Evolutionary conservation across 2,113 vertebrate species (phyloP).

Genomic region (Bettongia penicillata): DNA sequence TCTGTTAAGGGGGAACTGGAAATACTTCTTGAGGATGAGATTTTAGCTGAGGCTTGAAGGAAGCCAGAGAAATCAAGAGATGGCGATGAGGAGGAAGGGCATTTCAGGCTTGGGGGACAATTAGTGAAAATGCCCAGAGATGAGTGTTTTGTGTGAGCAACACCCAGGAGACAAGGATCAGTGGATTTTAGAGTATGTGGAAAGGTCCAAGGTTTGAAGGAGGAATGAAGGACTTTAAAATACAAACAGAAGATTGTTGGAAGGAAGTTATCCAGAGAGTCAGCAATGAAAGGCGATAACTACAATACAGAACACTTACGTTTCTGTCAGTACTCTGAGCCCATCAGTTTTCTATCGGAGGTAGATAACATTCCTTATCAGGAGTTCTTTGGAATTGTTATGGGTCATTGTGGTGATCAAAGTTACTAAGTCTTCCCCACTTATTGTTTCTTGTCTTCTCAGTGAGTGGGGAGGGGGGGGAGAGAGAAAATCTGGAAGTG

Average conservation of each 20-base stretch:
- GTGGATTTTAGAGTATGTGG: not conserved
- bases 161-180: not conserved
- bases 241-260: not conserved
- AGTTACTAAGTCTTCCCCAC: not conserved
- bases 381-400: not conserved
- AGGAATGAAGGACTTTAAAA: not conserved
- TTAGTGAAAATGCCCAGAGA: not conserved
- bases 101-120: not conserved
- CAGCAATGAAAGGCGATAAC: not conserved
- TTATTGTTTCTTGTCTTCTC: not conserved
- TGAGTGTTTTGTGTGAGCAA: not conserved
- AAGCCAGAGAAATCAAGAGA: not conserved
- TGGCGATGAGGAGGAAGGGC: not conserved
- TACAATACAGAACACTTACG: not conserved
- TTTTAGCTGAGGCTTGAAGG: not conserved
- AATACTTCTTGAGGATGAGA: not conserved
- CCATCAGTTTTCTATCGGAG: not conserved
- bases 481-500: not conserved
- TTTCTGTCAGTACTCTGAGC: not conserved
- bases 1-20: not conserved
- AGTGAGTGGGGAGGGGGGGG: not conserved
- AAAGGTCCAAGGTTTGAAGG: not conserved
- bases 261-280: not conserved
- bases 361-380: not conserved
- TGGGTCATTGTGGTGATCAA: not conserved